Evolutionary conservation across 1,140 invertebrate genomes (phyloP), one percentile per base, ranked within the genome.

Genomic region (Leptinotarsa lineolata): DNA sequence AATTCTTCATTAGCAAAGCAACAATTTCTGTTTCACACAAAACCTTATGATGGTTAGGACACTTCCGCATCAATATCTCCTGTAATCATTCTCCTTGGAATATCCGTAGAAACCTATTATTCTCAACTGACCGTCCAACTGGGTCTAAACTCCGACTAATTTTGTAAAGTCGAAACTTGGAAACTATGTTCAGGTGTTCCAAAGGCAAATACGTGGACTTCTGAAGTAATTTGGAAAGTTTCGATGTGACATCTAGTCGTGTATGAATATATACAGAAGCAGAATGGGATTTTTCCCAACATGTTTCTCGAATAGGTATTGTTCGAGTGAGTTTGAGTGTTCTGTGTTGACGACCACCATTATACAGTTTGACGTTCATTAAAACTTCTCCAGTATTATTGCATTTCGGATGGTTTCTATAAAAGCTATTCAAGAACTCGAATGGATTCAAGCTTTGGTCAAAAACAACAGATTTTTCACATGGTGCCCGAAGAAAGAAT

Each of bases 201-300:
- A 4, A 39, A 54, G 48, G 48, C 48, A 54, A 54, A 54, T 54
- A 54, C 48, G 48, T 54, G 48, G 48, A 18, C 48, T 54, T 54
- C 48, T 54, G 48, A 54, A 54, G 48, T 54, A 54, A 54, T 54
- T 54, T 54, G 48, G 48, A n/a, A 54, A 54, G 48, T 54, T 54
- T 54, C 15, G 48, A 54, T 54, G 48, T 54, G 48, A 54, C 48
- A 16, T 15, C 48, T 54, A 54, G 15, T 18, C 48, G 48, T 54
- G 48, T 54, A 54, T 54, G 48, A 54, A 54, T 54, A 54, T 54
- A 54, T 54, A 54, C 48, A 54, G 48, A n/a, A 54, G 48, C 15
- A 18, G n/a, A 54, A 16, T 54, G 48, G 16, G n/a, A 15, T 54
- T 54, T 54, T 54, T 16, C n/a, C 4, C 16, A 18, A 54, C 48